A percentile compares a stretch with the other conserved stretches of the same genome.
Conservation (phyloP, 2,888 invertebrate species). For the Eristalis tenax region DNA sequence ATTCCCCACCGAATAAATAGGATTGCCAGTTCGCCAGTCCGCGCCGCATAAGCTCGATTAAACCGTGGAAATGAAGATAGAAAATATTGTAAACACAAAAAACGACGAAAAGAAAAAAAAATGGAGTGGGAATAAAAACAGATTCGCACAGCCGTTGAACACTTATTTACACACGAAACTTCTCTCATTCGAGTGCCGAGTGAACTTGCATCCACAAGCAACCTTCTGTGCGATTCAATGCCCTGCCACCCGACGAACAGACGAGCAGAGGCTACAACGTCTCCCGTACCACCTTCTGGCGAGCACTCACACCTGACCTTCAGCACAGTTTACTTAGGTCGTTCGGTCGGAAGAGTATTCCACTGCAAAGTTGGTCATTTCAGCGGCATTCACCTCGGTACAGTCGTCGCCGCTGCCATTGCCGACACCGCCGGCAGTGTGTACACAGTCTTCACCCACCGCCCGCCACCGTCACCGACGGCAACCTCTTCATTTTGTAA, state of each 20-base stretch:
- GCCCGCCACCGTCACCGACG: too few relatives aligned
- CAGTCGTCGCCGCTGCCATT: neutral
- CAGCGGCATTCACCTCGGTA: slow-evolving; percentile 4
- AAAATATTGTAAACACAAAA: neutral
- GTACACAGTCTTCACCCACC: slow-evolving; percentile 20
- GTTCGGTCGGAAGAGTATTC: slow-evolving; percentile 19
- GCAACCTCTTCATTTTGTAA: slow-evolving; percentile 8
- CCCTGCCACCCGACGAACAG: neutral
- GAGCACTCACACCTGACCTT: slow-evolving; percentile 23
- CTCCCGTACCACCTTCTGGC: neutral
- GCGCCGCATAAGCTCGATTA: neutral
- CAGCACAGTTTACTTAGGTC: slow-evolving; percentile 39
- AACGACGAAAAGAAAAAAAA: neutral
- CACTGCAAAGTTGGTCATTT: slow-evolving; percentile 46
- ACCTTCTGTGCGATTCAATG: neutral
- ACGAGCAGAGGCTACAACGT: neutral
- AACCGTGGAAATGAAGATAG: neutral
- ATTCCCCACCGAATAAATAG: neutral
- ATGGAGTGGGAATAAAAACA: neutral
- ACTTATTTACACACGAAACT: slow-evolving; percentile 44
- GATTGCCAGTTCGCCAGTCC: neutral
- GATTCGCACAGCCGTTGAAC: neutral
- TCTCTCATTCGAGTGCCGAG: neutral
- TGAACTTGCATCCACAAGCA: slow-evolving; percentile 45
- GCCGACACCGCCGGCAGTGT: neutral